Evolutionary conservation across 2,113 vertebrate species (phyloP), one percentile per base, ranked within the genome.

Genomic region (Atractosteus spatula): DNA sequence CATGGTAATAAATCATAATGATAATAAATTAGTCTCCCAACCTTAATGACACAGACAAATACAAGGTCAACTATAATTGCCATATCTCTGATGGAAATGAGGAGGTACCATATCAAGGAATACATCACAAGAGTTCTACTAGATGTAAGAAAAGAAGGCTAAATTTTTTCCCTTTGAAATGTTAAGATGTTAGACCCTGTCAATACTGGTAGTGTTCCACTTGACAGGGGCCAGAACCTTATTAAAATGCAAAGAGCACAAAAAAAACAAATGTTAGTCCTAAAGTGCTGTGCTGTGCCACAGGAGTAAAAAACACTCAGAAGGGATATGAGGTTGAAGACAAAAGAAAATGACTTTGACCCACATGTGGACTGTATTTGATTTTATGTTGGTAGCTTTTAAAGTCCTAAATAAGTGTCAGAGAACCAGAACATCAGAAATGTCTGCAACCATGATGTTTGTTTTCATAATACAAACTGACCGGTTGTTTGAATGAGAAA

Each of bases 161-260:
- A 29, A 0, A 29, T 29, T 29, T 29, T 29, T 29, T 29, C 29
- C 29, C 29, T 0, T 29, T 29, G 47, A 51, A 47, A n/a, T 14
- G 14, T 66, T 14, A 41, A 47, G 64, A 7, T 44, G 42, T 14
- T 45, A 51, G 64, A 66, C 12, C 2, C 13, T 8, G 64, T 66
- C 64, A 66, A 47, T 47, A 66, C 43, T 1, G 41, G 11, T 2
- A 44, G 43, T 13, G 0, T 16, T 47, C 43, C 8, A 12, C 14
- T 3, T 66, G 11, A 16, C 43, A 4, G 43, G 64, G 45, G 64
- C 16, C 64, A 66, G 64, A 47, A 47, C 64, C 64, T 66, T 42
- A 66, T 66, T 66, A 66, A 47, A 43, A 66, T 42, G 45, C 64
- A 44, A 47, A 47, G 44, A 45, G 12, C 47, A 45, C 43, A 47